Base-by-base conservation (phyloP, 2,113 vertebrate genomes). In the Oreochromis aureus region DNA sequence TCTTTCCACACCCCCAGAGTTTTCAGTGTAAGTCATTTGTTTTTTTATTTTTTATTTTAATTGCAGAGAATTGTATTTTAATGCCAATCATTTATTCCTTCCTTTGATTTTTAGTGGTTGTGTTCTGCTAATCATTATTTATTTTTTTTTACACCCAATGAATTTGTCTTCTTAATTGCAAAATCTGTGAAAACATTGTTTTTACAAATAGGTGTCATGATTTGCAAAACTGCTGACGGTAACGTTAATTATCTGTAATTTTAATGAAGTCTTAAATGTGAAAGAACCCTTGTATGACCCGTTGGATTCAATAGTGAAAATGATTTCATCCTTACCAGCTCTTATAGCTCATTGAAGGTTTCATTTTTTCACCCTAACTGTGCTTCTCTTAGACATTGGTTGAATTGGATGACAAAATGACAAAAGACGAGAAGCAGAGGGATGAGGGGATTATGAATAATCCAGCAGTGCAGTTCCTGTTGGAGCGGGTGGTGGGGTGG, bases 401-500 rank as follows among this genome's bases (percentile, higher is more conserved):
- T 10, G 95, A 96, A 34, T 87, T 95, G 59, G 94, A 95, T 18
- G 92, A 92, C 3, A 76, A 69, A 18, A 41, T 54, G 56, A 84
- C 88, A 82, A 46, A 69, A 34, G 91, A 16, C 1, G 6, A 11
- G 59, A 24, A 80, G n/a, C 9, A 24, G 58, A 88, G 11, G 58
- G 81, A 86, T 1, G 58, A 89, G 4, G 83, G 48, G 48, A 84
- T 58, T 5, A 8, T 76, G 24, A 94, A 56, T 73, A 98, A 97
- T 89, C 96, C 98, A 5, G 97, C 98, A 0, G 90, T 98, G 54
- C 95, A 91, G 13, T 99, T 99, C 94, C 90, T 99, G 16, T 93
- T 98, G 89, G 91, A 94, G 41, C 97, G 96, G 89, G 95, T 98
- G 91, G 90, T 97, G 76, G 84, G 92, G 46, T 99, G 98, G 99